Percentiles rank a stretch among this genome's conserved stretches.
Conservation (phyloP, 2,797 vertebrate species). For the Eulemur rubriventer region DNA sequence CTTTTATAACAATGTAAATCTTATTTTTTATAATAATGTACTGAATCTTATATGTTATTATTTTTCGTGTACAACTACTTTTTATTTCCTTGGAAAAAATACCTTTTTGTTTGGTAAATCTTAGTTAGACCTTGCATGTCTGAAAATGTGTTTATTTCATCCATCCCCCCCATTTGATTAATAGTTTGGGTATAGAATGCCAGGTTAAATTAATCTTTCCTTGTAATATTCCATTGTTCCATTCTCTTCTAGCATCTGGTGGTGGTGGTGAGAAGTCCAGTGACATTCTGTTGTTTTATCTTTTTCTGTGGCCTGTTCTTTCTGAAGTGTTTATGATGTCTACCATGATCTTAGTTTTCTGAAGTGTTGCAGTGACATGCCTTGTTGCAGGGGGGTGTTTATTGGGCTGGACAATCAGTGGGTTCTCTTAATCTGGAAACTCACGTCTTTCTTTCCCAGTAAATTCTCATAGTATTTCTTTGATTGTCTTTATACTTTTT, state of each 20-base stretch:
- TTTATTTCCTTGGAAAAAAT: constrained; percentile 36
- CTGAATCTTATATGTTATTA: background rate
- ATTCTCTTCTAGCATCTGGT: background rate
- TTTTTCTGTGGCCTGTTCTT: background rate
- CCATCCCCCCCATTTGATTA: background rate
- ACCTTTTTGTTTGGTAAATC: background rate
- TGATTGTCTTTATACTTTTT: background rate
- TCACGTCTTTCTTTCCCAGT: background rate
- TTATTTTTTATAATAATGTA: background rate
- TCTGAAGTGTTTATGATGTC: background rate
- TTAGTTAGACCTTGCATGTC: background rate
- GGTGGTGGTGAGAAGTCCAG: background rate
- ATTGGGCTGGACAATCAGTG: background rate
- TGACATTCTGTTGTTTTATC: background rate
- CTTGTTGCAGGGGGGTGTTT: background rate
- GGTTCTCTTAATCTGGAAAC: background rate
- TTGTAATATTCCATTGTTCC: background rate
- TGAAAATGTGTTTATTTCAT: constrained; percentile 20
- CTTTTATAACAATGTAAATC: background rate
- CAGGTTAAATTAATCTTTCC: background rate
- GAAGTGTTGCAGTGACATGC: background rate
- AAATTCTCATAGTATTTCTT: background rate
- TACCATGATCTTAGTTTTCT: background rate
- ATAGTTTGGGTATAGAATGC: background rate
- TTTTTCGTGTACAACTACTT: background rate